Evolutionary conservation across 92 coral and sea anemone genomes (phyloP), one percentile per base, ranked within the genome.

Genomic region (Nematostella vectensis): DNA sequence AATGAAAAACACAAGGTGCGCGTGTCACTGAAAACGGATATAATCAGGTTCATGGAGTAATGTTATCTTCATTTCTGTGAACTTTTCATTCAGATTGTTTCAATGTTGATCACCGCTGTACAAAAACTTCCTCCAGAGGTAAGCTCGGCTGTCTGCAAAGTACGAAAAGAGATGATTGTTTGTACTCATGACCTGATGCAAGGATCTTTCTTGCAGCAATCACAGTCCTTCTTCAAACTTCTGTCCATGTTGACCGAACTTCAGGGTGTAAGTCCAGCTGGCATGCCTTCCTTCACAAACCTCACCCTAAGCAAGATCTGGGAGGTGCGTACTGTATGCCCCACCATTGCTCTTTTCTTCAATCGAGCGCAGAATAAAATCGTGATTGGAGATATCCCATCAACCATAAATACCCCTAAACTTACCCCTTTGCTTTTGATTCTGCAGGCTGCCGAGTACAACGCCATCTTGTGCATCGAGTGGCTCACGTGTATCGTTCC

Each of bases 41-140:
- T n/a, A n/a, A n/a, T n/a, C n/a, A n/a, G n/a, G n/a, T n/a, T n/a
- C n/a, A n/a, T n/a, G n/a, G n/a, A n/a, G n/a, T n/a, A n/a, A n/a
- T n/a, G n/a, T n/a, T n/a, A n/a, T n/a, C n/a, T n/a, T n/a, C n/a
- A n/a, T 33, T 15, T 15, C 40, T 33, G 40, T 15, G 8, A 33
- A 33, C 40, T 6, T 6, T 33, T 33, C 40, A 33, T 33, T 33
- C 40, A 93, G 99, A 70, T 93, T 29, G 78, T 93, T 25, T 86
- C 82, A 26, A 76, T 83, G 88, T 38, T 93, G 50, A 93, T 93
- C 50, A 79, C 99, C 12, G 86, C 99, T 0, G 96, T 93, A 1
- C 95, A 93, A 68, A 78, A 79, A 48, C 84, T 93, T 2, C 86
- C 99, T 4, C 88, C 99, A 15, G 99, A 93, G 94, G 99, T 93